Percentiles rank a stretch among this genome's conserved stretches.
Evolutionary conservation across 2,888 invertebrate species (phyloP).

Genomic region (Drosophila borborema): DNA sequence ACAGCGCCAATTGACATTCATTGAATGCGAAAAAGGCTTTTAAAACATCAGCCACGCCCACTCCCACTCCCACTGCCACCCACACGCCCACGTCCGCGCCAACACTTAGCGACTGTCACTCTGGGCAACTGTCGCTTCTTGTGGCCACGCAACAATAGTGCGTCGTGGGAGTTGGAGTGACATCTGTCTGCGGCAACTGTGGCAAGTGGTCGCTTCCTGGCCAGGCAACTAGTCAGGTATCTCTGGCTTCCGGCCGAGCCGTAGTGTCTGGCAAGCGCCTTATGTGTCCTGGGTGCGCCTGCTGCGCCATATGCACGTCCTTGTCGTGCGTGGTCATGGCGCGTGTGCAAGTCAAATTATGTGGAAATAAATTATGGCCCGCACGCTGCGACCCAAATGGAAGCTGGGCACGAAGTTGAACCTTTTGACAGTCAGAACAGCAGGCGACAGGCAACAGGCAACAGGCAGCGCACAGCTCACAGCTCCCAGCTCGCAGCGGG

Average conservation of each 20-base stretch:
- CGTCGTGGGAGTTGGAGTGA: conserved; percentile 49
- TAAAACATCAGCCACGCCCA: conserved; percentile 34
- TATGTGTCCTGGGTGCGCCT: not conserved
- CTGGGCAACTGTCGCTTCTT: too few relatives aligned
- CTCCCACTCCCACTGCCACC: too few relatives aligned
- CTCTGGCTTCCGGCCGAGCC: conserved; percentile 16
- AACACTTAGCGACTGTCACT: not conserved
- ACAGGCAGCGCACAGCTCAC: conserved; percentile 16
- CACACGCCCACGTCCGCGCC: not conserved
- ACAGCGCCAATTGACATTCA: conserved; percentile 41
- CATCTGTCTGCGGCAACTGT: conserved; percentile 50
- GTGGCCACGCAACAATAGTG: conserved; percentile 8
- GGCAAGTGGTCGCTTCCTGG: conserved; percentile 7
- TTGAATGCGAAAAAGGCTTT: conserved; percentile 55
- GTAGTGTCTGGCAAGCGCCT: not conserved
- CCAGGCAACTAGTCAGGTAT: conserved; percentile 37
- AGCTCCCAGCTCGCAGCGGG: conserved; percentile 28
- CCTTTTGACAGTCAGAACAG: conserved; percentile 4
- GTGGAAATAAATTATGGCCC: conserved; percentile 75
- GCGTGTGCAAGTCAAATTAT: conserved; percentile 73
- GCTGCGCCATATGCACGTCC: not conserved
- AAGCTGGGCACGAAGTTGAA: conserved; percentile 3
- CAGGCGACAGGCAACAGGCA: conserved; percentile 6
- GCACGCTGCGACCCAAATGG: conserved; percentile 40
- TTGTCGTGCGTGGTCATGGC: conserved; percentile 20